A percentile compares a stretch with the other conserved stretches of the same genome.
Evolutionary conservation across 2,797 vertebrate species (phyloP).

Genomic region (Oophaga sylvatica): DNA sequence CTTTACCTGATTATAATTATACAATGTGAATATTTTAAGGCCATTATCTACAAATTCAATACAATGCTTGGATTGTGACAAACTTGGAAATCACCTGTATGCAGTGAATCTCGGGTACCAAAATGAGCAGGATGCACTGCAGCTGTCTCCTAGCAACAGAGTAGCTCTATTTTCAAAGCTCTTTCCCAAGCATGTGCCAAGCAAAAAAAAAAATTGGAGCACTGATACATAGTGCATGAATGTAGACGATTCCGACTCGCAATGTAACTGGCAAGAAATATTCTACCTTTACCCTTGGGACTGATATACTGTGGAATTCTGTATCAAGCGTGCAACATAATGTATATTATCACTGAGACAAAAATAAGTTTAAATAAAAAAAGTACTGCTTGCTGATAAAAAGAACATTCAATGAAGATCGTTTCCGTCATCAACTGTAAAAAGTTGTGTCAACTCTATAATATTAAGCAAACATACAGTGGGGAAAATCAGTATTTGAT

Average conservation of each 20-base stretch:
- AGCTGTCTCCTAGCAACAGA: constrained; percentile 58
- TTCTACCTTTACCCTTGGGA: constrained; percentile 57
- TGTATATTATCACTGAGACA: constrained; percentile 30
- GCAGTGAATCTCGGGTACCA: constrained; percentile 48
- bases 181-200: constrained; percentile 58
- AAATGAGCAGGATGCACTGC: constrained; percentile 45
- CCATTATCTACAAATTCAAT: constrained; percentile 13
- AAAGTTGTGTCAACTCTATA: constrained; percentile 22
- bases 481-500: too few species aligned
- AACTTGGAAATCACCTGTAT: constrained; percentile 51
- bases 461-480: neutral
- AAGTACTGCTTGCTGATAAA: too few species aligned
- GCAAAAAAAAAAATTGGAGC: constrained; percentile 55
- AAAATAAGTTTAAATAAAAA: constrained; percentile 4
- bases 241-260: constrained; percentile 46
- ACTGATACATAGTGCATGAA: constrained; percentile 48
- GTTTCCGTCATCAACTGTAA: neutral
- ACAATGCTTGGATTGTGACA: constrained; percentile 42
- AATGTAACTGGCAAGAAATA: constrained; percentile 52
- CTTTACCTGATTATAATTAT: neutral
- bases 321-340: constrained; percentile 46
- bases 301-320: constrained; percentile 46
- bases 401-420: neutral
- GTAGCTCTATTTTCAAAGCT: constrained; percentile 62
- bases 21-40: constrained; percentile 26